A percentile compares a stretch with the other conserved stretches of the same genome.
These are phyloP conservation scores for Portunus trituberculatus DNA, from an alignment of 1,140 invertebrate species.

Conservation along the genomic window DNA sequence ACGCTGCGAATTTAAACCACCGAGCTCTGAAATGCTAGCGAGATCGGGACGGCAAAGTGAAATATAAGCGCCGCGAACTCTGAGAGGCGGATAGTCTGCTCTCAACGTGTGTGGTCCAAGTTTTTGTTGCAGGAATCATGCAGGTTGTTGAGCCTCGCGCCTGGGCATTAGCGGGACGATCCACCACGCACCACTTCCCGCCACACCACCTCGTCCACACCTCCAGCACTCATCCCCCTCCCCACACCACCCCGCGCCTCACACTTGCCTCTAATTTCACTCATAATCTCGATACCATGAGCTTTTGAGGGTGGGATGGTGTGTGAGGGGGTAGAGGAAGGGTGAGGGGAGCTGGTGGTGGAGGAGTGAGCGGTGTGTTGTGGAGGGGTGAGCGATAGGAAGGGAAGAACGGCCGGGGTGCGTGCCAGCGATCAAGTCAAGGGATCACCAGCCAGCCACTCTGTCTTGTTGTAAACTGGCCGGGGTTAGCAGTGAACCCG, in stretches of 20 bases:
- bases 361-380: neutral
- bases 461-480: constrained; percentile 58
- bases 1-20: neutral
- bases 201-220: neutral
- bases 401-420: neutral
- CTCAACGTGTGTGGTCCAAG: constrained; percentile 69
- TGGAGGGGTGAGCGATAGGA: neutral
- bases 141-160: constrained; percentile 70
- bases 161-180: constrained; percentile 33
- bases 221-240: neutral
- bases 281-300: neutral
- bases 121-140: constrained; percentile 74
- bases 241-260: neutral
- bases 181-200: neutral
- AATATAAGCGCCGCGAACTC: constrained; percentile 17
- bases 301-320: neutral
- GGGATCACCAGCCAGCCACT: constrained; percentile 63
- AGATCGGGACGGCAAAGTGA: neutral
- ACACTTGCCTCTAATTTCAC: neutral
- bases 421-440: constrained; percentile 44
- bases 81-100: neutral
- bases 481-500: constrained; percentile 16
- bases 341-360: neutral
- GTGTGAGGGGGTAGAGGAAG: neutral
- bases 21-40: neutral